A percentile compares a stretch with the other conserved stretches of the same genome.
Conservation (phyloP, 2,888 invertebrate species). For the Drosophila lutescens region DNA sequence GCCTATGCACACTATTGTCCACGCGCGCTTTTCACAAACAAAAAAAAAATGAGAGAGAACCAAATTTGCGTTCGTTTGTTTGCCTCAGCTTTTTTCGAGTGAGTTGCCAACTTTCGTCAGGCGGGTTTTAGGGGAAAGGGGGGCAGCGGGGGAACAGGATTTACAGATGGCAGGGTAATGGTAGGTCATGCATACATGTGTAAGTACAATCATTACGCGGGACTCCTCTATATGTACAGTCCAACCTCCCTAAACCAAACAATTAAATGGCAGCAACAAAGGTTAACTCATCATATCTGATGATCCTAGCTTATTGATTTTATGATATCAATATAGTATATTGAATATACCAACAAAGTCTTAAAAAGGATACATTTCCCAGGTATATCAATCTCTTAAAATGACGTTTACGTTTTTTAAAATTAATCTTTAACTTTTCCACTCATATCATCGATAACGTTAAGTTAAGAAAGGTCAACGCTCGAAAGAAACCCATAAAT, state of each 20-base stretch:
- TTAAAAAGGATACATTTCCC: too few species aligned
- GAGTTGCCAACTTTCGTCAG: conserved; percentile 62
- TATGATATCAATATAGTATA: too few species aligned
- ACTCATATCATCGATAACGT: too few species aligned
- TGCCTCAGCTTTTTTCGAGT: conserved; percentile 51
- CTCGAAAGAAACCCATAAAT: not conserved
- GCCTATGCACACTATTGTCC: conserved; percentile 57
- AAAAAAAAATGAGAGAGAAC: conserved; percentile 34
- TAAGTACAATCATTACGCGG: conserved; percentile 75
- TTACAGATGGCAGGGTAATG: conserved; percentile 13
- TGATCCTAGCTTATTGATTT: too few species aligned
- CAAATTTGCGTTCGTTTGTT: conserved; percentile 43
- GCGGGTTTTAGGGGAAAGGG: not conserved
- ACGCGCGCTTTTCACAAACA: conserved; percentile 44
- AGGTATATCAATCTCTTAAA: too few species aligned
- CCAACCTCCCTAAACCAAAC: too few species aligned
- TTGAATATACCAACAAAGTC: too few species aligned
- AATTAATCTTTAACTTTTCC: too few species aligned
- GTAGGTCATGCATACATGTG: conserved; percentile 71
- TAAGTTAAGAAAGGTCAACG: not conserved
- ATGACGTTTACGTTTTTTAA: too few species aligned
- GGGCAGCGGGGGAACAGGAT: conserved; percentile 2
- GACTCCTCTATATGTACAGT: conserved; percentile 55
- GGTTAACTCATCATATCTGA: too few species aligned
- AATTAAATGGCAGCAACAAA: too few species aligned